Evolutionary conservation across 2,797 vertebrate genomes (phyloP), one percentile per base, ranked within the genome.

Genomic region (Hephaestus fuliginosus): DNA sequence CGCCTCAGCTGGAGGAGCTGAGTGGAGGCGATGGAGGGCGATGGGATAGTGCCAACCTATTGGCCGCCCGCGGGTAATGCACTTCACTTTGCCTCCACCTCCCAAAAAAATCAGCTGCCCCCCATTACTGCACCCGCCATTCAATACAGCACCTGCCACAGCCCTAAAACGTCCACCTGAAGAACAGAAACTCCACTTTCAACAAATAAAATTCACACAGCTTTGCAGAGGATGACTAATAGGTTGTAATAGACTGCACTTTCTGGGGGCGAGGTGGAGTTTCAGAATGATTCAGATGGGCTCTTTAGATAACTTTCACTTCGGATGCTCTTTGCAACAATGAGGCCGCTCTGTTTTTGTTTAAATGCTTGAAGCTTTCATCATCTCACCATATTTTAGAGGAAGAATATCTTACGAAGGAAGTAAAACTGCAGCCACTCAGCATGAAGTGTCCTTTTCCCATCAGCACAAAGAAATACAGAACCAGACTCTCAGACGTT

Each of bases 1-100:
- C 63, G 83, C 78, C 84, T 92, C 92, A 91, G 90, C 92, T 89
- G 89, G 81, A 84, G 84, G 89, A 90, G 84, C 85, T 92, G 92
- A 94, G 92, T 86, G 87, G 91, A 94, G 89, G 91, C 80, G 93
- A 95, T 90, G 88, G 91, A 90, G 90, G 89, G 82, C 76, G 86
- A 89, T 58, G 81, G 79, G 88, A 81, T 85, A 44, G 85, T 68
- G 58, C 74, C 83, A 90, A 68, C 76, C 85, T 76, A 90, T 85
- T 88, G 93, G 91, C 84, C 1, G 83, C 89, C 90, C 46, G 57
- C 67, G 83, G 88, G 87, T 91, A 93, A 92, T 86, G 90, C 86
- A 86, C 86, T 92, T 90, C 81, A 89, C 89, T 91, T 85, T 86
- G 69, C 70, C 87, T 81, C 81, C 30, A 33, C 30, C 30, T 33